Percentiles rank a stretch among this genome's conserved stretches.
Evolutionary conservation across 1,140 invertebrate genomes (phyloP).

Genomic region (Calliopsis andreniformis): DNA sequence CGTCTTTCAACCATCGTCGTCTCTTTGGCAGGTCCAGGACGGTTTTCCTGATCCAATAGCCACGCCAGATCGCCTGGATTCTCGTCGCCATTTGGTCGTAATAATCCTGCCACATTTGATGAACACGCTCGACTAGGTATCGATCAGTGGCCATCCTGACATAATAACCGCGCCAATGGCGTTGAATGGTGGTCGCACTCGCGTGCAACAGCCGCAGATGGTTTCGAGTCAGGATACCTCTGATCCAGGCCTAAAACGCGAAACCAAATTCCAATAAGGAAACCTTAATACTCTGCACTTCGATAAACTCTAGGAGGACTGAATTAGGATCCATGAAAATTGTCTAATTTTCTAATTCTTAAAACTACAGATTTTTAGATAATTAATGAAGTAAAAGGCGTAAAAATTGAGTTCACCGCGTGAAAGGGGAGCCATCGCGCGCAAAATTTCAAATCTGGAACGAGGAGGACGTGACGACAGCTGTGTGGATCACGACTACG

Average conservation of each 20-base stretch:
- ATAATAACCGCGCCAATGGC: slow-evolving; percentile 65
- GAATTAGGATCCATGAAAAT: too few relatives aligned
- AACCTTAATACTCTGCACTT: too few relatives aligned
- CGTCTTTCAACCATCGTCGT: slow-evolving; percentile 49
- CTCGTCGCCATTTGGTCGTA: slow-evolving; percentile 60
- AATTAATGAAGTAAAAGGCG: too few relatives aligned
- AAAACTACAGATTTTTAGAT: too few relatives aligned
- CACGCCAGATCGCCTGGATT: slow-evolving; percentile 70
- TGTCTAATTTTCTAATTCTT: too few relatives aligned
- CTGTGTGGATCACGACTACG: too few relatives aligned
- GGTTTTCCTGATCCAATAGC: slow-evolving; percentile 60
- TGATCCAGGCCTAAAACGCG: slow-evolving; percentile 66
- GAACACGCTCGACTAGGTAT: slow-evolving; percentile 42
- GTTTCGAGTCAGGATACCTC: slow-evolving; percentile 63
- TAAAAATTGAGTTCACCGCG: not conserved
- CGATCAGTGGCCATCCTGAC: slow-evolving; percentile 38
- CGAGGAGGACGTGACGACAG: not conserved
- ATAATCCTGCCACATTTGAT: slow-evolving; percentile 58
- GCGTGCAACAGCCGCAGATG: slow-evolving; percentile 59
- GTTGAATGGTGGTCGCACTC: slow-evolving; percentile 61
- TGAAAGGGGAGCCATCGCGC: not conserved
- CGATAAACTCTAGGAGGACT: too few relatives aligned
- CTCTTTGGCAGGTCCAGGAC: slow-evolving; percentile 48
- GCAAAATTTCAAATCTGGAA: not conserved
- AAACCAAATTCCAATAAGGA: not conserved